Evolutionary conservation across 2,113 vertebrate species (phyloP), one percentile per base, ranked within the genome.

Genomic region (Bostrychus sinensis): DNA sequence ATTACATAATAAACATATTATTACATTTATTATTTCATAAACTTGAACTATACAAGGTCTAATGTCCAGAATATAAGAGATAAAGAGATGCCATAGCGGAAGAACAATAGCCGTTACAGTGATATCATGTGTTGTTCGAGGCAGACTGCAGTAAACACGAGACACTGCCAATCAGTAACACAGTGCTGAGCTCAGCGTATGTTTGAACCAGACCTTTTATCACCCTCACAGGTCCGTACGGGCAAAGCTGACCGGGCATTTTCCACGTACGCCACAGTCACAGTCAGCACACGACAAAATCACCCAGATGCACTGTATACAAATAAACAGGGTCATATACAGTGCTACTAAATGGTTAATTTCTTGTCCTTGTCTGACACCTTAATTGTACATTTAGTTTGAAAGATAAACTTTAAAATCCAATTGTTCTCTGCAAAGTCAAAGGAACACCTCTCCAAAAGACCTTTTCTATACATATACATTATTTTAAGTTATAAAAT

Each of bases 131-230:
- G 51, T 28, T 9, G 43, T 25, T 28, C 16, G 36, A 22, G 64
- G 66, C 4, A 12, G 14, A 20, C 16, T 26, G 66, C 39, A 23
- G 70, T 61, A 56, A 81, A 85, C 78, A 69, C 41, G 63, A 75
- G 61, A 62, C 13, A 4, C 9, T 65, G 72, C 72, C 76, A 79
- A 83, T 85, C 43, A 87, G 78, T 87, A 72, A 83, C 82, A 64
- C 58, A 70, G 64, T 67, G 78, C 81, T 81, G 75, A 77, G 70
- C 50, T 82, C 76, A 74, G 80, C 78, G 65, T 22, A 36, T 75
- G 62, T 70, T 51, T 72, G 50, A 72, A 67, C 74, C 66, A 45
- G 71, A 64, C 37, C 56, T 71, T 72, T 83, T 58, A 81, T 78
- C 69, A 30, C 55, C 13, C 36, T 5, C 5, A 38, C 45, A 67